Percentiles rank a stretch among this genome's conserved stretches.
Evolutionary conservation across 2,888 invertebrate species (phyloP).

Genomic region (Portevinia maculata): DNA sequence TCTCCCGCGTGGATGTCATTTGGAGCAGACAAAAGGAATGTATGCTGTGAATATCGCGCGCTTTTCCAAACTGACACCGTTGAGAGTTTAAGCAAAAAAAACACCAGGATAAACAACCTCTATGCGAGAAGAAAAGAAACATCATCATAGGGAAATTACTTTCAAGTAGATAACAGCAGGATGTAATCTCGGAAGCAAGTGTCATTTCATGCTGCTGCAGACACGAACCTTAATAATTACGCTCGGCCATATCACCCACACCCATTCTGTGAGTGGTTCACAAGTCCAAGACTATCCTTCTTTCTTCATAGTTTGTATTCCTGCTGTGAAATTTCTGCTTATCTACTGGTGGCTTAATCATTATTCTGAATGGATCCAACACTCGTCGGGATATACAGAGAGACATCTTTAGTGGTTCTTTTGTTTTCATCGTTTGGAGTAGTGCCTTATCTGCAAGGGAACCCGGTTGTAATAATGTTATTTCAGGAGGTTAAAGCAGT

Average conservation of each 20-base stretch:
- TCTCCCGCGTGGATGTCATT: slow-evolving; percentile 18
- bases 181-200: slow-evolving; percentile 75
- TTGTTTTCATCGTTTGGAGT: slow-evolving; percentile 31
- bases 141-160: slow-evolving; percentile 71
- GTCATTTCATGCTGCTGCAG: slow-evolving; percentile 74
- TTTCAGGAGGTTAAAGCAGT: slow-evolving; percentile 63
- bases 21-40: slow-evolving; percentile 40
- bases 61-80: slow-evolving; percentile 62
- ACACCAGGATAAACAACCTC: slow-evolving; percentile 54
- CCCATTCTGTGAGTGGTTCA: slow-evolving; percentile 5
- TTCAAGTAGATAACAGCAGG: slow-evolving; percentile 74
- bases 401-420: slow-evolving; percentile 54
- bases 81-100: slow-evolving; percentile 39
- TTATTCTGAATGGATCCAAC: slow-evolving; percentile 57
- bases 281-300: slow-evolving; percentile 33
- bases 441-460: slow-evolving; percentile 40
- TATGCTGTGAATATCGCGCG: slow-evolving; percentile 38
- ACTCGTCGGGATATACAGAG: slow-evolving; percentile 28
- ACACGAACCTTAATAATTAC: slow-evolving; percentile 71
- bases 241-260: slow-evolving; percentile 8
- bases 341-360: slow-evolving; percentile 67
- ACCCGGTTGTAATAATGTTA: slow-evolving; percentile 57
- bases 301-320: slow-evolving; percentile 47
- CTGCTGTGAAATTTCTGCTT: slow-evolving; percentile 57
- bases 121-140: slow-evolving; percentile 40